Evolutionary conservation across 1,140 invertebrate genomes (phyloP), one percentile per base, ranked within the genome.

Genomic region (Drosophila arizonae): DNA sequence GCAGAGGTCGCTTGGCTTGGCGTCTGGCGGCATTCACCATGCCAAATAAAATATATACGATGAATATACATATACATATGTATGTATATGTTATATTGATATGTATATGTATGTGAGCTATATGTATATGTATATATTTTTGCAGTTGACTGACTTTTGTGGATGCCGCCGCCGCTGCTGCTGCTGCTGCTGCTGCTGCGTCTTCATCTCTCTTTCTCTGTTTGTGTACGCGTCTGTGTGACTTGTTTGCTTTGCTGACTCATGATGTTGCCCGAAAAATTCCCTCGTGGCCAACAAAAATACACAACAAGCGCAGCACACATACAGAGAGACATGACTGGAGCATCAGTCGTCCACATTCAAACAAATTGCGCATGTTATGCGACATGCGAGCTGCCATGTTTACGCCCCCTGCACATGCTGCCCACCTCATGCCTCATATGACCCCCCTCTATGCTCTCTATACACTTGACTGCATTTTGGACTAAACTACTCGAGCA

Each of bases 351-450:
- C 61, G 50, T 73, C 57, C 41, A 69, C 61, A 76, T 76, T 64
- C 76, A 79, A 84, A 85, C 80, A 84, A 84, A 84, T 84, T 84
- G 80, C 79, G 81, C 64, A 62, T 81, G 79, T 75, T 84, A 76
- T 84, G 81, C 77, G 80, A 85, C 79, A 85, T 84, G 80, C 71
- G 80, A 84, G 80, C 80, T 84, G 80, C 76, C 80, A 82, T 85
- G 81, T 86, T 84, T 77, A 54, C 77, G 41, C 43, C 43, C 54
- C 21, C 15, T 5, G 13, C 39, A 33, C 24, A 33, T 4, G 3
- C 17, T 55, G 10, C 4, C 15, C 30, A 13, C 33, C 33, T 4
- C 55, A 9, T 1, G 4, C 41, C 41, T 24, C 21, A 24, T 24
- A 3, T 24, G 21, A 24, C 21, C 21, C n/a, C 43, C n/a, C 43